These are phyloP conservation scores for Pissodes strobi DNA, from an alignment of 1,140 invertebrate genomes.

Conservation along the genomic window DNA sequence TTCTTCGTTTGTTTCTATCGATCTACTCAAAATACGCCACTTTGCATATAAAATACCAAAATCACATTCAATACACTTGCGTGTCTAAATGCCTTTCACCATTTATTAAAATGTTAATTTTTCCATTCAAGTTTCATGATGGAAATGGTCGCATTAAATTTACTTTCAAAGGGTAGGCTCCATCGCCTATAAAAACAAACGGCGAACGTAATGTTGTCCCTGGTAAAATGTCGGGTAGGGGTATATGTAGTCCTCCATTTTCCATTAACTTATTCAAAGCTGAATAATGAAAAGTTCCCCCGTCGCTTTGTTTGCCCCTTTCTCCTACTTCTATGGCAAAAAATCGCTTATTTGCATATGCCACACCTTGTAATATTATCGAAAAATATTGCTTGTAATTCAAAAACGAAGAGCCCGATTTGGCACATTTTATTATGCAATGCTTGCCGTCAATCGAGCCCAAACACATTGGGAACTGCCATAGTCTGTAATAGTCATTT, in stretches of 20 bases:
- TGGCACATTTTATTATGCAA: slow-evolving; percentile 1
- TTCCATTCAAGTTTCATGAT: neutral
- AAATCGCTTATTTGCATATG: slow-evolving; percentile 7
- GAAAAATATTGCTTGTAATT: neutral
- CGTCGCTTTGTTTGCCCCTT: slow-evolving; percentile 3
- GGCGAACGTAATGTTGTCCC: neutral
- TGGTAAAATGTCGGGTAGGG: neutral
- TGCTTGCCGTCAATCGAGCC: slow-evolving; percentile 18
- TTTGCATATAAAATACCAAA: too few relatives aligned
- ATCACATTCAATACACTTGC: neutral
- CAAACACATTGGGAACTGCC: slow-evolving; percentile 8
- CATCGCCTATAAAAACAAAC: slow-evolving; percentile 12
- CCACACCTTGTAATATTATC: slow-evolving; percentile 2
- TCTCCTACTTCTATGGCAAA: slow-evolving; percentile 3
- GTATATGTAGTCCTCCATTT: neutral
- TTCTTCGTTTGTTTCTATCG: neutral
- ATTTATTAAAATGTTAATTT: slow-evolving; percentile 4
- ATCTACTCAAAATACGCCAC: too few relatives aligned
- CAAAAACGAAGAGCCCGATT: slow-evolving; percentile 1
- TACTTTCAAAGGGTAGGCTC: slow-evolving; percentile 4
- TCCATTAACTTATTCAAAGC: neutral
- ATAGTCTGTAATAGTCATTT: slow-evolving; percentile 5
- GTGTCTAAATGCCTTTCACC: neutral
- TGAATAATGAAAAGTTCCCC: neutral
- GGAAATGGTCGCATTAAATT: slow-evolving; percentile 7